These are phyloP conservation scores for Minunthozetes semirufus DNA, from an alignment of 2,888 invertebrate species.

Conservation along the genomic window DNA sequence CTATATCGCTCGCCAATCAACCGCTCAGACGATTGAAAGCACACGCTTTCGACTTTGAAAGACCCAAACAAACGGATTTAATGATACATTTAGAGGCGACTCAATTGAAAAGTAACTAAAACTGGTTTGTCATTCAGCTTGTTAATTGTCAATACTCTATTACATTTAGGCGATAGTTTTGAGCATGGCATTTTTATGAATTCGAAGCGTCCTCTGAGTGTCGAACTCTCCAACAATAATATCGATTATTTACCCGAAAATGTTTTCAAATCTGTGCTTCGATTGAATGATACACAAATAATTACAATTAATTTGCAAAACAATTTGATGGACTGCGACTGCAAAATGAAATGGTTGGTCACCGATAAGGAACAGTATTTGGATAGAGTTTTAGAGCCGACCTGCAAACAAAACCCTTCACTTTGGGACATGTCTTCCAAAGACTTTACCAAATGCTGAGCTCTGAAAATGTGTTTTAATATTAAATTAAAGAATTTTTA, in stretches of 20 bases:
- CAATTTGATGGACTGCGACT: not conserved
- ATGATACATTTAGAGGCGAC: slow-evolving; percentile 8
- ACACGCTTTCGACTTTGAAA: slow-evolving; percentile 8
- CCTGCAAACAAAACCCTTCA: not conserved
- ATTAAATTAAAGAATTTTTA: no score
- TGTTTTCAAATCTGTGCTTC: not conserved
- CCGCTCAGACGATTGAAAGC: not conserved
- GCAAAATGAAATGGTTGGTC: not conserved
- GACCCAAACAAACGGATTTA: not conserved
- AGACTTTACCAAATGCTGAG: not conserved
- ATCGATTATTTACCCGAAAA: not conserved
- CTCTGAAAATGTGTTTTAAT: no score
- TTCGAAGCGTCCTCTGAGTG: not conserved
- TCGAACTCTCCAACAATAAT: not conserved
- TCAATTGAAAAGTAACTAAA: not conserved
- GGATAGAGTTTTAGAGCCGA: not conserved
- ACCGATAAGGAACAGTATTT: not conserved
- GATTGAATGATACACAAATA: not conserved
- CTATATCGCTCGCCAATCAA: not conserved
- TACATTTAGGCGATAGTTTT: not conserved
- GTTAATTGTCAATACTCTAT: no score
- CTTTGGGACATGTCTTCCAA: not conserved
- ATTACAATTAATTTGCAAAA: not conserved
- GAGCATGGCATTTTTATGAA: not conserved
- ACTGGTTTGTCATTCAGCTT: no score